Percentiles rank a stretch among this genome's conserved stretches.
Evolutionary conservation across 2,888 invertebrate species (phyloP).

Genomic region (Epiblema foenella): DNA sequence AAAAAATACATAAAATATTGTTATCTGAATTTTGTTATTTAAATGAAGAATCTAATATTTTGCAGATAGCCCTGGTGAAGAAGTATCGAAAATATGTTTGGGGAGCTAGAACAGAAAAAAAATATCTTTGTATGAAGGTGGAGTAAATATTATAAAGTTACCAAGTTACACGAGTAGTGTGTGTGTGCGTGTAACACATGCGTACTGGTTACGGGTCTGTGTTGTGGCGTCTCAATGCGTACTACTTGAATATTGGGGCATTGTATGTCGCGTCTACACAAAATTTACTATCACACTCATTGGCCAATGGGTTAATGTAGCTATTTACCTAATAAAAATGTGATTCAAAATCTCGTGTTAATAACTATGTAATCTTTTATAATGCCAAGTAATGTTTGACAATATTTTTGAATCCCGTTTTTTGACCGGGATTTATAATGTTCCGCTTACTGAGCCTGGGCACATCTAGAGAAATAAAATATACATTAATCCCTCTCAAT

Average conservation of each 20-base stretch:
- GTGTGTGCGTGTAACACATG: slow-evolving; percentile 22
- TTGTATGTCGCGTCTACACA: slow-evolving; percentile 6
- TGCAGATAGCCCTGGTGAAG: slow-evolving; percentile 42
- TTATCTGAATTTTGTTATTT: not conserved
- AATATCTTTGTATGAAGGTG: slow-evolving; percentile 36
- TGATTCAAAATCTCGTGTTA: too few species aligned
- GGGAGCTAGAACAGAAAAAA: slow-evolving; percentile 39
- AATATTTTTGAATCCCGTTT: not conserved
- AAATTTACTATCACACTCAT: not conserved
- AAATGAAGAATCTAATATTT: slow-evolving; percentile 33
- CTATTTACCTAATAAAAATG: too few species aligned
- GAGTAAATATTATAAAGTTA: slow-evolving; percentile 23
- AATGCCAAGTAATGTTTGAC: too few species aligned
- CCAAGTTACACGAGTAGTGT: slow-evolving; percentile 4
- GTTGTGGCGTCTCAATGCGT: slow-evolving; percentile 36
- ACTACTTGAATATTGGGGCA: not conserved
- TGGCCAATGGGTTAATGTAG: not conserved
- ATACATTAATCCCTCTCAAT: not conserved
- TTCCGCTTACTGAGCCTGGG: not conserved
- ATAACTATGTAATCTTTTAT: too few species aligned
- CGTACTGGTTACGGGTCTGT: slow-evolving; percentile 36
- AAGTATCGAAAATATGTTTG: slow-evolving; percentile 34
- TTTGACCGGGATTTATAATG: not conserved
- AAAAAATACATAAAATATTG: not conserved
- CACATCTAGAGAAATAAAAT: not conserved